Conservation (phyloP, 1,140 invertebrate genomes). For the Eriocheir sinensis region DNA sequence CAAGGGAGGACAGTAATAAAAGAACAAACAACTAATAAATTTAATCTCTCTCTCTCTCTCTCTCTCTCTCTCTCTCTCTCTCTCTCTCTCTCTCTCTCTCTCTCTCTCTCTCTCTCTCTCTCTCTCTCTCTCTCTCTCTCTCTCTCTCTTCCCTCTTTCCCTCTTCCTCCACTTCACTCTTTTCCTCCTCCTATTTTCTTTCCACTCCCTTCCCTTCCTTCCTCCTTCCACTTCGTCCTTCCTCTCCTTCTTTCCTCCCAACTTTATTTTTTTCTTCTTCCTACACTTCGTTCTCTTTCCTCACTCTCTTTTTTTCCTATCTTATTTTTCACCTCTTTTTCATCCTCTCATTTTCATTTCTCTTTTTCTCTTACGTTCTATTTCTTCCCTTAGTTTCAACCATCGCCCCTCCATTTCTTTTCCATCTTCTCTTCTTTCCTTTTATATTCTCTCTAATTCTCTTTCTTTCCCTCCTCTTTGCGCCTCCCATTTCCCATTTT, state of each 20-base stretch:
- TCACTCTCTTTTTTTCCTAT: not conserved
- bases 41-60: constrained; percentile 16
- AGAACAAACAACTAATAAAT: not conserved
- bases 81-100: not conserved
- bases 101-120: not conserved
- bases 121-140: constrained; percentile 36
- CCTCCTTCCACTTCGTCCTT: not conserved
- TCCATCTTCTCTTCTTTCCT: not conserved
- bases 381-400: not conserved
- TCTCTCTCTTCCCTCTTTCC: not conserved
- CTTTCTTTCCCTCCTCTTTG: not conserved
- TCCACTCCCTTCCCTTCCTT: not conserved
- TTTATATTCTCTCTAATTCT: constrained; percentile 30
- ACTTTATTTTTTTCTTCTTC: not conserved
- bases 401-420: not conserved
- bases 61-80: not conserved
- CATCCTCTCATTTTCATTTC: not conserved
- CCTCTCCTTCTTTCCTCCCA: not conserved
- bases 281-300: not conserved
- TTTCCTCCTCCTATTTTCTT: not conserved
- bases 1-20: not conserved
- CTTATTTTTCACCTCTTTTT: not conserved
- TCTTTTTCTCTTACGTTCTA: too few relatives aligned
- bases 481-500: not conserved
- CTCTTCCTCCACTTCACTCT: not conserved